These are phyloP conservation scores for Melolontha melolontha DNA, from an alignment of 2,888 invertebrate genomes.

Conservation along the genomic window DNA sequence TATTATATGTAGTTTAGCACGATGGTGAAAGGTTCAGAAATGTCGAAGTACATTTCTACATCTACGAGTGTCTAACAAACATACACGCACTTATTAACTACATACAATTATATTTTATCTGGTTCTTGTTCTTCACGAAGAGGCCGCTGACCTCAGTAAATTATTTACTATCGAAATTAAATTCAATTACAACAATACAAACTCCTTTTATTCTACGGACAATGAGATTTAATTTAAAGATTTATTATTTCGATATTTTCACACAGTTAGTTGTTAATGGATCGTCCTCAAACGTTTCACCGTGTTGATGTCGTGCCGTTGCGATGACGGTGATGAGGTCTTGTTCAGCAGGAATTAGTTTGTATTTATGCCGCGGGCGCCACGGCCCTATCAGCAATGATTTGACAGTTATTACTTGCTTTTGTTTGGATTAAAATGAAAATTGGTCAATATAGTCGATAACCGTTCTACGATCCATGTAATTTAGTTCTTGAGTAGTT, in stretches of 20 bases:
- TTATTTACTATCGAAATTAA: slow-evolving; percentile 33
- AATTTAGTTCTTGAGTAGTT: no score
- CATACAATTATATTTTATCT: background rate
- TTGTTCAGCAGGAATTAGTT: no score
- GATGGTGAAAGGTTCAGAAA: slow-evolving; percentile 16
- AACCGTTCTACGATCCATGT: no score
- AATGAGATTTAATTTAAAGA: slow-evolving; percentile 40
- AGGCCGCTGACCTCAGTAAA: slow-evolving; percentile 17
- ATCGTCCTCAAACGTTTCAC: no score
- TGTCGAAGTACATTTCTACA: slow-evolving; percentile 1
- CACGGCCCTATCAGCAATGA: no score
- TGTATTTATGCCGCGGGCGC: no score
- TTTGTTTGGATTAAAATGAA: no score
- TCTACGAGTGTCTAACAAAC: background rate
- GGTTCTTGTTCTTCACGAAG: background rate
- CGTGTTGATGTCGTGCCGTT: no score
- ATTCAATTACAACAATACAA: slow-evolving; percentile 37
- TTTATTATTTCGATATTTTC: slow-evolving; percentile 40
- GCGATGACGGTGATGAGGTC: no score
- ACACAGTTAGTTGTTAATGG: slow-evolving; percentile 2
- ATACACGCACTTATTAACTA: background rate
- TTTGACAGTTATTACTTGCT: no score
- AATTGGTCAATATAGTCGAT: no score
- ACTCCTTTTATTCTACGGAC: slow-evolving; percentile 37
- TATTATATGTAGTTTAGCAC: slow-evolving; percentile 23